Percentiles rank a stretch among this genome's conserved stretches.
phyloP scores from a whole-genome alignment of 2,113 vertebrate genomes.

The Hippocampus barbouri region DNA sequence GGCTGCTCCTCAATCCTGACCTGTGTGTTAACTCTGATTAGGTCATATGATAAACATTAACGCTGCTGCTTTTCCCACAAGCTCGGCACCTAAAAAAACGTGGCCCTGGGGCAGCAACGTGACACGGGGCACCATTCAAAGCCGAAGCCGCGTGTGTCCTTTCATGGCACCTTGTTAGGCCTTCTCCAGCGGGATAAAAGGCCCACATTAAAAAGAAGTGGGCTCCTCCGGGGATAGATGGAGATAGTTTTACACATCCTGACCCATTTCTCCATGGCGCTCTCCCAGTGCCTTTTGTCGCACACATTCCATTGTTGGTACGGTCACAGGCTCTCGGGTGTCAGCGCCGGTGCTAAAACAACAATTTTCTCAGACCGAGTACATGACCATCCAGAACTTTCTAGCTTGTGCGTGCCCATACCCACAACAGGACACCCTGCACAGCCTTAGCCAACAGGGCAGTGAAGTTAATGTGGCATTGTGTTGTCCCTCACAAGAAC shows the following conservation, averaged over 20 bases:
- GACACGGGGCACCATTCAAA: conserved; percentile 78
- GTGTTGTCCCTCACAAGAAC: conserved; percentile 42
- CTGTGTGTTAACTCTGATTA: conserved; percentile 76
- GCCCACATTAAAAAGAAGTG: conserved; percentile 65
- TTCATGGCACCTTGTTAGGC: conserved; percentile 76
- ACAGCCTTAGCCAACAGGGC: conserved; percentile 32
- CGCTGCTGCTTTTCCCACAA: conserved; percentile 78
- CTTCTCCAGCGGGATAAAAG: conserved; percentile 69
- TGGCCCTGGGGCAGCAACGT: conserved; percentile 75
- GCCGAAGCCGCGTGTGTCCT: conserved; percentile 69
- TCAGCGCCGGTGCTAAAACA: conserved; percentile 53
- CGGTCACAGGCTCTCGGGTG: conserved; percentile 72
- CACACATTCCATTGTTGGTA: conserved; percentile 70
- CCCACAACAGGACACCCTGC: conserved; percentile 33
- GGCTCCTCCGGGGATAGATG: conserved; percentile 60
- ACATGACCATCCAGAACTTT: conserved; percentile 40
- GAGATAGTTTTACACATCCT: conserved; percentile 69
- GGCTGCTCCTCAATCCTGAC: conserved; percentile 75
- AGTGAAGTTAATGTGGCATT: conserved; percentile 35
- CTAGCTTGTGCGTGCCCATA: background rate
- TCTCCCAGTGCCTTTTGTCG: conserved; percentile 69
- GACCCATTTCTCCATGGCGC: conserved; percentile 55
- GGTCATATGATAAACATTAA: conserved; percentile 89
- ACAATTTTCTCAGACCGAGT: conserved; percentile 49
- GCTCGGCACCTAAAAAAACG: conserved; percentile 72